Evolutionary conservation across 2,888 invertebrate species (phyloP), one percentile per base, ranked within the genome.

Genomic region (Hirudinaria manillensis): DNA sequence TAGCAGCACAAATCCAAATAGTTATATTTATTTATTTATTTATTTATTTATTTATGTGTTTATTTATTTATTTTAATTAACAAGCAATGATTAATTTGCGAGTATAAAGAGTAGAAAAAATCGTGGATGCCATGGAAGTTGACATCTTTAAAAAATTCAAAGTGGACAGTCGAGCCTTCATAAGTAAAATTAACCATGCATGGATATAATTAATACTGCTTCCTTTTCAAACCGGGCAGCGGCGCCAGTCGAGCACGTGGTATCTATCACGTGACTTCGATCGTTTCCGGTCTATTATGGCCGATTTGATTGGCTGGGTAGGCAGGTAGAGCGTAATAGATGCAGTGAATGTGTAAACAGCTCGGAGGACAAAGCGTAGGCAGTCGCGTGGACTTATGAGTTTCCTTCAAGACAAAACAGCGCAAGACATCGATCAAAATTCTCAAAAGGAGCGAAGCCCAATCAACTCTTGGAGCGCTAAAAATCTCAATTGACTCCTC

Each of bases 221-320:
- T 61, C 61, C 61, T 61, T 61, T 61, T 61, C 61, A 61, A 24
- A 61, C 61, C 61, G 61, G 61, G 29, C 29, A 61, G 29, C 61
- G 61, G 61, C 61, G 61, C 61, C 61, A 61, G 61, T 61, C 61
- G 61, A 61, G 61, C 61, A 61, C 61, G 61, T 61, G 61, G 61
- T 61, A 27, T 61, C 61, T 61, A 29, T 61, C 61, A 61, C 61
- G 61, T 61, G 61, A 61, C 61, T 61, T 61, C 61, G 61, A 61
- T 61, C 61, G 61, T 61, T 61, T 61, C 61, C 61, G 61, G 61
- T 61, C 61, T 61, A 29, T 61, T 61, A 61, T 61, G 24, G 61
- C 61, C 3, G 29, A 61, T 61, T 61, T 61, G 61, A 61, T 61
- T 61, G 61, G 61, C 61, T 29, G 61, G 61, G 24, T 61, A 29